phyloP scores from a whole-genome alignment of 1,140 invertebrate genomes.

The Leptonema lineaticorne region DNA sequence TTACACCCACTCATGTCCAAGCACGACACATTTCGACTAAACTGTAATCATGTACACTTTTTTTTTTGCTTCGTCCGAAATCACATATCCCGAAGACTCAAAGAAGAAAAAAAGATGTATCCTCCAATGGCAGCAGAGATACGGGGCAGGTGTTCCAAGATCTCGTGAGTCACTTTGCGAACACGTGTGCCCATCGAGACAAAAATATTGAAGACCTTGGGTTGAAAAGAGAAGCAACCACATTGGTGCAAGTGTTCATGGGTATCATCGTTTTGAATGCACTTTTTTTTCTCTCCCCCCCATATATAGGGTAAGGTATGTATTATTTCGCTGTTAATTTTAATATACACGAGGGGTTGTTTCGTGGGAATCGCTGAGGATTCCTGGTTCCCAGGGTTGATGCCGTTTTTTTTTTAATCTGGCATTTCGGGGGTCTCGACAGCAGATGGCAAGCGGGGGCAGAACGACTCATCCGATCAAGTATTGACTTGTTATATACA shows the following conservation, averaged over 20 bases:
- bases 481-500: slow-evolving; percentile 33
- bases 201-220: background rate
- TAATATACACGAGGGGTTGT: slow-evolving; percentile 41
- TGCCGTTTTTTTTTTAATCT: slow-evolving; percentile 29
- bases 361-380: slow-evolving; percentile 40
- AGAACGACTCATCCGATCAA: slow-evolving; percentile 14
- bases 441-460: slow-evolving; percentile 40
- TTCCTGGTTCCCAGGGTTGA: slow-evolving; percentile 40
- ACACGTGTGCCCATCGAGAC: slow-evolving; percentile 39
- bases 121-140: slow-evolving; percentile 28
- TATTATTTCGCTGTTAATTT: slow-evolving; percentile 43
- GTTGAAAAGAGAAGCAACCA: slow-evolving; percentile 18
- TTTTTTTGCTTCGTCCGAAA: slow-evolving; percentile 29
- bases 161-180: slow-evolving; percentile 36
- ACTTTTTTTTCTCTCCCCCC: slow-evolving; percentile 29
- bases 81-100: slow-evolving; percentile 35
- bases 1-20: background rate
- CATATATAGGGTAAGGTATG: slow-evolving; percentile 38
- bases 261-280: slow-evolving; percentile 37
- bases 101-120: slow-evolving; percentile 25
- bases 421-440: slow-evolving; percentile 17
- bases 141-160: slow-evolving; percentile 35
- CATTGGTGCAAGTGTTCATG: slow-evolving; percentile 28
- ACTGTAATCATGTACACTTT: slow-evolving; percentile 36
- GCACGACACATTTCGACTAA: slow-evolving; percentile 37